These are phyloP conservation scores for Carabus problematicus DNA, from an alignment of 2,888 invertebrate species.

Conservation along the genomic window DNA sequence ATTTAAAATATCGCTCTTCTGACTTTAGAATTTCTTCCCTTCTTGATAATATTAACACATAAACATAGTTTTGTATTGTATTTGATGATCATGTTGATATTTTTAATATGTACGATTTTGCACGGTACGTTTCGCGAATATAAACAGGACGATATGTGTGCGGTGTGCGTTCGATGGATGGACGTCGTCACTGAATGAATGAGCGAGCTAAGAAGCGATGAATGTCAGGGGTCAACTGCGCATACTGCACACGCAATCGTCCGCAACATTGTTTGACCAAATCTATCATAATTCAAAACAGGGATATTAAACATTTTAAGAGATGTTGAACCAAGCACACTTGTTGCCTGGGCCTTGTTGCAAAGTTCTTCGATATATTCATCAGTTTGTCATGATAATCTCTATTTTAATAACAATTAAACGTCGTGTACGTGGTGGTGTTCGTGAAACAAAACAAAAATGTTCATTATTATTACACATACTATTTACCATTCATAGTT, in stretches of 20 bases:
- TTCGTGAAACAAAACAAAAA: constrained; percentile 2
- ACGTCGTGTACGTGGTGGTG: constrained; percentile 34
- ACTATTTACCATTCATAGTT: background rate
- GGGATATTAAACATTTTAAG: constrained; percentile 53
- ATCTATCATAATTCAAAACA: constrained; percentile 55
- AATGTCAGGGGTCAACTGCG: background rate
- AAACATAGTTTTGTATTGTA: constrained; percentile 51
- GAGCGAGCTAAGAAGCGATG: constrained; percentile 27
- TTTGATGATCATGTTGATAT: constrained; percentile 56
- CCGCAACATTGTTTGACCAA: constrained; percentile 55
- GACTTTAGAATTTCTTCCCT: constrained; percentile 41
- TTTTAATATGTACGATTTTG: constrained; percentile 58
- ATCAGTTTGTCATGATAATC: constrained; percentile 39
- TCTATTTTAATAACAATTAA: constrained; percentile 41
- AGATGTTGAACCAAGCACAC: constrained; percentile 57
- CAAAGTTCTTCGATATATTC: constrained; percentile 45
- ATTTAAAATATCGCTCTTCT: constrained; percentile 45
- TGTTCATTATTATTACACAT: constrained; percentile 9
- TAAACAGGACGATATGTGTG: constrained; percentile 19
- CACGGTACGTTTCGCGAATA: constrained; percentile 51
- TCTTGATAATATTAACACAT: constrained; percentile 45
- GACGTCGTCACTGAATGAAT: constrained; percentile 49
- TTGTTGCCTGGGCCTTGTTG: constrained; percentile 58
- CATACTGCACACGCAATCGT: background rate
- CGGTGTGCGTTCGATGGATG: constrained; percentile 44